phyloP scores from a whole-genome alignment of 1,140 invertebrate genomes.

The Drosophila sp. region DNA sequence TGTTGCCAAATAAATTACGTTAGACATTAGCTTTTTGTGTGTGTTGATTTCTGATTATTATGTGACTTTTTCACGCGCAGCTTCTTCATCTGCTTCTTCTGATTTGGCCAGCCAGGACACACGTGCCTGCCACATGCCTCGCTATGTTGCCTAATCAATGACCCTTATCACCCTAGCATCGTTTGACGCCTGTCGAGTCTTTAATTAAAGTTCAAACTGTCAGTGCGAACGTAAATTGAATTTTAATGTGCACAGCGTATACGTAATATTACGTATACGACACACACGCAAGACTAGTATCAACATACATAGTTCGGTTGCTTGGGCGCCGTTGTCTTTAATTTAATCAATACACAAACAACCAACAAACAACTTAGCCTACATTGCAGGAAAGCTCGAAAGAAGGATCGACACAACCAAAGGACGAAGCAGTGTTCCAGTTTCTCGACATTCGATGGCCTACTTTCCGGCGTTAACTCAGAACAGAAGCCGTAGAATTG shows the following conservation, averaged over 20 bases:
- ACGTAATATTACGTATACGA: conserved; percentile 41
- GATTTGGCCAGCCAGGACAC: conserved; percentile 25
- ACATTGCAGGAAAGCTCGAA: conserved; percentile 56
- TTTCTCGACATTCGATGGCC: conserved; percentile 59
- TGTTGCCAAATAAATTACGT: conserved; percentile 48
- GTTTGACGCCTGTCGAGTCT: conserved; percentile 24
- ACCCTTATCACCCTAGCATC: conserved; percentile 60
- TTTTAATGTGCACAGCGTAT: conserved; percentile 71
- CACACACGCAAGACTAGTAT: conserved; percentile 1
- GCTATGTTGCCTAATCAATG: conserved; percentile 66
- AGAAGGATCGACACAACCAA: conserved; percentile 5
- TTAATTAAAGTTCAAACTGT: conserved; percentile 79
- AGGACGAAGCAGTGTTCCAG: conserved; percentile 31
- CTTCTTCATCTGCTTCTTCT: not conserved
- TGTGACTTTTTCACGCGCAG: conserved; percentile 16
- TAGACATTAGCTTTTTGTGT: conserved; percentile 40
- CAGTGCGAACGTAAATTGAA: conserved; percentile 71
- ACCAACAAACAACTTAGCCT: conserved; percentile 66
- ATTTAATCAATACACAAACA: conserved; percentile 70
- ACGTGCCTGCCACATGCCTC: conserved; percentile 57
- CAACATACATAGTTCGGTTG: conserved; percentile 2
- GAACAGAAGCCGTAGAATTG: conserved; percentile 60
- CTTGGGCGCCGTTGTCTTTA: conserved; percentile 44
- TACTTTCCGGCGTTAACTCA: conserved; percentile 60
- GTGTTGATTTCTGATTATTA: conserved; percentile 58